phyloP scores from a whole-genome alignment of 2,113 vertebrate genomes.

The Macquaria ambigua region DNA sequence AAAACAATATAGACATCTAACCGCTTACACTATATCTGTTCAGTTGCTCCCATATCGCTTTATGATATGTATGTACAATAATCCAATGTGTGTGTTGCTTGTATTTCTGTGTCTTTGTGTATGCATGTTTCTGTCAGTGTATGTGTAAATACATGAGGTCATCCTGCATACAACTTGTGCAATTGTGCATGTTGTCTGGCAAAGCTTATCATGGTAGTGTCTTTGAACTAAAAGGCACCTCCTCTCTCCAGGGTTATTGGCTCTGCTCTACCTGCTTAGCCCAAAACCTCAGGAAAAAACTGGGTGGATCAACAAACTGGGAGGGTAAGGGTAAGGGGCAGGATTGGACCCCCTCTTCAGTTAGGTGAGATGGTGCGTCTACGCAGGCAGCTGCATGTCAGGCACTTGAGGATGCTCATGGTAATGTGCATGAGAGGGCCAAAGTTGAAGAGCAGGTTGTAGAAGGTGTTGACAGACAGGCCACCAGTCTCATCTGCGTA shows the following conservation, averaged over 20 bases:
- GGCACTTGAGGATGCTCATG: conserved; percentile 83
- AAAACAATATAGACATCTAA: conserved; percentile 34
- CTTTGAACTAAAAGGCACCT: conserved; percentile 59
- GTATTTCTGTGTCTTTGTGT: conserved; percentile 19
- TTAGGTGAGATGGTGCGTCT: conserved; percentile 83
- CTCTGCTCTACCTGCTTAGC: conserved; percentile 60
- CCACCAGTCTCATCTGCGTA: conserved; percentile 87
- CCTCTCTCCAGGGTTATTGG: conserved; percentile 17
- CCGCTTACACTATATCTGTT: conserved; percentile 7
- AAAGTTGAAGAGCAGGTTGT: conserved; percentile 88
- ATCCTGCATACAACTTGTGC: conserved; percentile 68
- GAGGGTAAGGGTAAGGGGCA: background rate
- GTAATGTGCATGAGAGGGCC: conserved; percentile 88
- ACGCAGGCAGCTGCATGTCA: conserved; percentile 89
- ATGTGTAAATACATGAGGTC: conserved; percentile 43
- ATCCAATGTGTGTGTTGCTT: conserved; percentile 35
- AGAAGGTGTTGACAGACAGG: conserved; percentile 87
- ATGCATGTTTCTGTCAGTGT: conserved; percentile 32
- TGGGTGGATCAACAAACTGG: conserved; percentile 29
- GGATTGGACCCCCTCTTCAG: conserved; percentile 70
- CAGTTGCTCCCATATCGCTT: conserved; percentile 10
- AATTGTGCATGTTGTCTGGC: conserved; percentile 69
- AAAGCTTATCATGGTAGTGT: conserved; percentile 73
- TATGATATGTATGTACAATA: conserved; percentile 43
- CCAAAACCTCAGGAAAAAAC: conserved; percentile 28